These are phyloP conservation scores for Tetanocera ferruginea DNA, from an alignment of 2,888 invertebrate species.

Conservation along the genomic window DNA sequence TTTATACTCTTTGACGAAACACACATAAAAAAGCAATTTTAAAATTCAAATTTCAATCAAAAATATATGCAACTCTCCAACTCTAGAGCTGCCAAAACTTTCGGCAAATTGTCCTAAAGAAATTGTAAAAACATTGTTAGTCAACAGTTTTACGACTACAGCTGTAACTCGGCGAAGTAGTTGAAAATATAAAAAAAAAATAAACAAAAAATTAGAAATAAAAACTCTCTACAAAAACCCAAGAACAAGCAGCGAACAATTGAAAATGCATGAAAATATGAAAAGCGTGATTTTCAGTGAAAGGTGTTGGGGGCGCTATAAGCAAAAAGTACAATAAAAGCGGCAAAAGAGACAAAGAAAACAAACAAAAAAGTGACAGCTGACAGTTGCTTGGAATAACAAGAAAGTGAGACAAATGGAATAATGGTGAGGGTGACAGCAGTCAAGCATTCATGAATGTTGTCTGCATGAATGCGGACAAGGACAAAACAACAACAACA, in stretches of 20 bases:
- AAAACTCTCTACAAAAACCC: neutral
- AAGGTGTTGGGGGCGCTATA: neutral
- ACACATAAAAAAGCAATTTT: neutral
- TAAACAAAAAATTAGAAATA: neutral
- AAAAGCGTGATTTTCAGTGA: constrained; percentile 18
- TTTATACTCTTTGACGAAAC: neutral
- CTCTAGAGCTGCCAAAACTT: neutral
- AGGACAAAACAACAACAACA: neutral
- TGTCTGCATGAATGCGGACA: neutral
- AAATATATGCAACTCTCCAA: no score
- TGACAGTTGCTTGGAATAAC: neutral
- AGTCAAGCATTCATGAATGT: neutral
- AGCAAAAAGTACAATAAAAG: neutral
- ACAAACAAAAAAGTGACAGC: constrained; percentile 11
- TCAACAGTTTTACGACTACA: neutral
- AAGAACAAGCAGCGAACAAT: neutral
- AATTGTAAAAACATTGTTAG: neutral
- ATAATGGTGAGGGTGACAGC: neutral
- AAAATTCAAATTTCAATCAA: no score
- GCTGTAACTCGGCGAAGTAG: neutral
- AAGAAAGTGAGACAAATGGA: constrained; percentile 2
- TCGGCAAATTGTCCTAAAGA: neutral
- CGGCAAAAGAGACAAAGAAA: neutral
- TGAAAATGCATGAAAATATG: constrained; percentile 12
- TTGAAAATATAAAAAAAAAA: neutral